Percentiles rank a stretch among this genome's conserved stretches.
phyloP scores from a whole-genome alignment of 1,140 invertebrate species.

The Magallana angulata region DNA sequence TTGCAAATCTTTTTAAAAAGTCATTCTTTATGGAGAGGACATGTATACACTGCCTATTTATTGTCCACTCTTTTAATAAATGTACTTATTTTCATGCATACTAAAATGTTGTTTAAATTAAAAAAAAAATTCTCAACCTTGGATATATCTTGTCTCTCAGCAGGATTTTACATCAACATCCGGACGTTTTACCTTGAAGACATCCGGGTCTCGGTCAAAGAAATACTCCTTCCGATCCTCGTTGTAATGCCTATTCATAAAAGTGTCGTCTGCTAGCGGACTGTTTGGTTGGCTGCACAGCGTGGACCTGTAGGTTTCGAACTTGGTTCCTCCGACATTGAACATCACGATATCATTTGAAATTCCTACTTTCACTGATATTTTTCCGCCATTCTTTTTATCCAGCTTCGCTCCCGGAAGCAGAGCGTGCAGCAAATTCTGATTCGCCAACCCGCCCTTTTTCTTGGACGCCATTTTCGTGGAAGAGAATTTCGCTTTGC shows the following conservation, averaged over 20 bases:
- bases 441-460: neutral
- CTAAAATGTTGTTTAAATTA: too few relatives aligned
- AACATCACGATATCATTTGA: slow-evolving; percentile 59
- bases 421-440: slow-evolving; percentile 43
- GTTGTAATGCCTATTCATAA: slow-evolving; percentile 70
- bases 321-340: slow-evolving; percentile 68
- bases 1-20: too few relatives aligned
- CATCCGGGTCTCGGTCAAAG: slow-evolving; percentile 71
- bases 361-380: slow-evolving; percentile 46
- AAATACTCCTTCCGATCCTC: slow-evolving; percentile 85
- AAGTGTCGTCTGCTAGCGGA: slow-evolving; percentile 60
- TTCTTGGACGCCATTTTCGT: slow-evolving; percentile 24
- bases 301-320: slow-evolving; percentile 69
- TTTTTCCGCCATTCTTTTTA: slow-evolving; percentile 48
- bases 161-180: too few relatives aligned
- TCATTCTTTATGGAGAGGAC: too few relatives aligned
- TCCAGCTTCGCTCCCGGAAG: slow-evolving; percentile 58
- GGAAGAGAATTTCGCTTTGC: neutral
- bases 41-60: too few relatives aligned
- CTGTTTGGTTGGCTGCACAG: slow-evolving; percentile 62
- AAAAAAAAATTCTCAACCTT: too few relatives aligned
- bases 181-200: slow-evolving; percentile 56
- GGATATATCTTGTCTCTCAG: too few relatives aligned
- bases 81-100: too few relatives aligned
- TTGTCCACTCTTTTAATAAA: too few relatives aligned